A percentile compares a stretch with the other conserved stretches of the same genome.
Evolutionary conservation across 1,140 invertebrate species (phyloP).

Genomic region (Ips typographus): DNA sequence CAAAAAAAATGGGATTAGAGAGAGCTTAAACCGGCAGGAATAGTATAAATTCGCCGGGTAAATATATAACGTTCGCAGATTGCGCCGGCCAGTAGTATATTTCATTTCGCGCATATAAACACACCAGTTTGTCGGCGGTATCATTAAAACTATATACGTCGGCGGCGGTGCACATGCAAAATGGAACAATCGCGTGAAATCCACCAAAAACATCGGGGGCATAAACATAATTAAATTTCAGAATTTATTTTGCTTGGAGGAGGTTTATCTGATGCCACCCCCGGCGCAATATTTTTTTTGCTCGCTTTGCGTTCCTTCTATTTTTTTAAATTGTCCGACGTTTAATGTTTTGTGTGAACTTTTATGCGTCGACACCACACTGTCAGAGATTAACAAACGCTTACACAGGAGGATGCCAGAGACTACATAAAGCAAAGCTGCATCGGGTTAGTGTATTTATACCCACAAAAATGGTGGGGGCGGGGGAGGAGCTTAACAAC

Average conservation of each 20-base stretch:
- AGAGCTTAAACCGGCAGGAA: conserved; percentile 6
- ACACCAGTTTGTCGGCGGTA: conserved; percentile 20
- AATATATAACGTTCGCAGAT: conserved; percentile 27
- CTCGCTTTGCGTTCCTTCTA: no score
- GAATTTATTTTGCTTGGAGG: conserved; percentile 30
- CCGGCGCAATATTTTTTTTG: no score
- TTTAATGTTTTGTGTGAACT: no score
- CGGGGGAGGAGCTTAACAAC: no score
- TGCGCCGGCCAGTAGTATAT: conserved; percentile 20
- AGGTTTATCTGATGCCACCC: conserved; percentile 27
- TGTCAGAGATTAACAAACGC: no score
- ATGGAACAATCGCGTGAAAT: conserved; percentile 37
- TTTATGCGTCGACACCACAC: no score
- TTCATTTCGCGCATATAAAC: conserved; percentile 24
- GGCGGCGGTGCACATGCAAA: conserved; percentile 30
- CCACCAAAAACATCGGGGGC: conserved; percentile 30
- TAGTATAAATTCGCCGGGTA: conserved; percentile 25
- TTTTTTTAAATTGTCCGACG: no score
- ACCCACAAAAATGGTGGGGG: no score
- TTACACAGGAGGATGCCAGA: no score
- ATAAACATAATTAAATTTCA: conserved; percentile 36
- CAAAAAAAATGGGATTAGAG: conserved; percentile 29
- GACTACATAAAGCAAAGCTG: no score
- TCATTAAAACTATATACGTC: conserved; percentile 34
- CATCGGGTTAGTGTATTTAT: no score